Evolutionary conservation across 1,140 invertebrate genomes (phyloP).

Genomic region (Mylabris phalerata): DNA sequence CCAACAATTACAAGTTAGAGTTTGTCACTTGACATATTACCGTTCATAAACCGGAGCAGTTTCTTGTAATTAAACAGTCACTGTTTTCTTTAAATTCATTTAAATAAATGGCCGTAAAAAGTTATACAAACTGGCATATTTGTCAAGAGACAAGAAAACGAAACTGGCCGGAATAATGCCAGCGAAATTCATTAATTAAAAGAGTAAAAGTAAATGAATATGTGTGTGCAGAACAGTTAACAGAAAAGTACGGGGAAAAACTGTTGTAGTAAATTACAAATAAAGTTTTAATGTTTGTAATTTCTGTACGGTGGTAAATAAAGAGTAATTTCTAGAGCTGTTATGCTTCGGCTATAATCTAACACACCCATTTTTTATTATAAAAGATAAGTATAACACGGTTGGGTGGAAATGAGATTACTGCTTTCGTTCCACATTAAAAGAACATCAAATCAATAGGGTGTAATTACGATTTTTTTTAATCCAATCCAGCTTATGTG

Average conservation of each 20-base stretch:
- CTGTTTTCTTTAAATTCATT: slow-evolving; percentile 14
- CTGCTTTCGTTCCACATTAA: too few species aligned
- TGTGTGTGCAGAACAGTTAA: slow-evolving; percentile 14
- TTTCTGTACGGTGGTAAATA: slow-evolving; percentile 28
- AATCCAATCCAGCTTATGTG: too few species aligned
- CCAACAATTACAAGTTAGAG: too few species aligned
- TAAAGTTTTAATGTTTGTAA: slow-evolving; percentile 37
- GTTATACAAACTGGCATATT: slow-evolving; percentile 12
- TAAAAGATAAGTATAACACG: too few species aligned
- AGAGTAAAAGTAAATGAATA: slow-evolving; percentile 9
- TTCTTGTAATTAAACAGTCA: slow-evolving; percentile 16
- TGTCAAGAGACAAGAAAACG: slow-evolving; percentile 14
- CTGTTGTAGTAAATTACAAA: slow-evolving; percentile 37
- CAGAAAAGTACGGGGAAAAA: slow-evolving; percentile 27
- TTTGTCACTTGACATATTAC: slow-evolving; percentile 4
- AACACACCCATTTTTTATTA: too few species aligned
- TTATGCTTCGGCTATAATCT: too few species aligned
- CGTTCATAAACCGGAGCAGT: slow-evolving; percentile 10
- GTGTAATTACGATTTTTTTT: too few species aligned
- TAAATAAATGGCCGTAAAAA: slow-evolving; percentile 14
- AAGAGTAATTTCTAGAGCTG: slow-evolving; percentile 26
- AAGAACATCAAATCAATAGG: too few species aligned
- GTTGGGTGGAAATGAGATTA: too few species aligned
- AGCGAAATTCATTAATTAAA: slow-evolving; percentile 34
- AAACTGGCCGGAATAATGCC: slow-evolving; percentile 8